Percentiles rank a stretch among this genome's conserved stretches.
These are phyloP conservation scores for Glareola pratincola DNA, from an alignment of 2,113 vertebrate species.

Conservation along the genomic window DNA sequence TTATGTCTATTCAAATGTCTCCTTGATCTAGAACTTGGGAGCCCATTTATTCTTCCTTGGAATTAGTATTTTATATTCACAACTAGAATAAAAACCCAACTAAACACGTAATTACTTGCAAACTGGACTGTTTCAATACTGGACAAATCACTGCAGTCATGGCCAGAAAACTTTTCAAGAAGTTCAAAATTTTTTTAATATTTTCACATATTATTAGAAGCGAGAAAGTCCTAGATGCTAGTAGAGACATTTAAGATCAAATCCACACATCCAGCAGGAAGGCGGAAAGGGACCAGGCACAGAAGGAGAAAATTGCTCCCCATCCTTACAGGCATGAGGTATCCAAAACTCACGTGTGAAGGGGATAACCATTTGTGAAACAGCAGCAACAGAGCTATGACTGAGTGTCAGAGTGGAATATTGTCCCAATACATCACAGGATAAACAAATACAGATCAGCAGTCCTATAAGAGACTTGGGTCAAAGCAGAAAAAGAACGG, in stretches of 20 bases:
- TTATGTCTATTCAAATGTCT: background rate
- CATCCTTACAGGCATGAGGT: background rate
- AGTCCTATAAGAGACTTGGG: background rate
- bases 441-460: background rate
- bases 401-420: background rate
- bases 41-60: background rate
- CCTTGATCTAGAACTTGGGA: fast-evolving
- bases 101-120: background rate
- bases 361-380: background rate
- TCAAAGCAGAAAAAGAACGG: background rate
- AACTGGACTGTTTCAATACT: background rate
- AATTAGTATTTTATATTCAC: background rate
- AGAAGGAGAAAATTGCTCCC: background rate
- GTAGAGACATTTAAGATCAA: background rate
- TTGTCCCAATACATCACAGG: fast-evolving
- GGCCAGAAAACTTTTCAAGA: background rate
- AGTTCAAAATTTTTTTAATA: no score
- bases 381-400: background rate
- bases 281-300: background rate
- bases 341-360: background rate
- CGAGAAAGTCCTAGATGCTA: background rate
- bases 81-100: background rate
- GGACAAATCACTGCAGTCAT: background rate
- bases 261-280: background rate
- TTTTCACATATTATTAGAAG: background rate